Evolutionary conservation across 2,888 invertebrate genomes (phyloP), one percentile per base, ranked within the genome.

Genomic region (Coenonympha glycerion): DNA sequence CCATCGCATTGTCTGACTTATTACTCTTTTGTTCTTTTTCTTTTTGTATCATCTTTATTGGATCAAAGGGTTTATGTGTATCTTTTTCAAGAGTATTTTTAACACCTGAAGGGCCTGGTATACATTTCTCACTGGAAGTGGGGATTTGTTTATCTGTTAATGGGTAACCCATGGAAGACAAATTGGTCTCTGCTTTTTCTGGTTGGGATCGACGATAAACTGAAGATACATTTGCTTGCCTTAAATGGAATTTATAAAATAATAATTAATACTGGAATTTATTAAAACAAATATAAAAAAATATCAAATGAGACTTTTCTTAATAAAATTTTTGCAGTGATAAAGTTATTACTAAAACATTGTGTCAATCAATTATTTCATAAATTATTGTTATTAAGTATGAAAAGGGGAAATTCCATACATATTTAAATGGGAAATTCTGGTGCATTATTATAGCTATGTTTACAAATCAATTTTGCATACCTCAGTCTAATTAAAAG

Each of bases 141-240:
- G 48, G 44, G 19, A 28, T 31, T 26, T 57, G 19, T 16, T 53
- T 57, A 31, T 48, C 22, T 9, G 22, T 3, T 11, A 16, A 13
- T 18, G 19, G 6, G 22, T 19, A n/a, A 31, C 51, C 47, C 16
- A 42, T 26, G 18, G 11, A 26, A n/a, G 28, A 18, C 42, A 44
- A 36, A 34, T 3, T 31, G n/a, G 53, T 48, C 41, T 55, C 41
- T 2, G 34, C 13, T 49, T 60, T 63, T 28, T 64, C 61, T 42
- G 68, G 54, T 33, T 68, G 56, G 36, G 72, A 62, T 44, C 65
- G 64, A 45, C 81, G 85, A 78, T 75, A 90, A 55, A 90, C 88
- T 44, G 88, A 76, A 60, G 91, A 89, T 4, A 93, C 91, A 80
- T 93, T 93, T 1, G 93, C 93, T 82, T 94, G 94, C 11, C 89